Evolutionary conservation across 2,888 invertebrate genomes (phyloP).

Genomic region (Caenorhabditis sinica): DNA sequence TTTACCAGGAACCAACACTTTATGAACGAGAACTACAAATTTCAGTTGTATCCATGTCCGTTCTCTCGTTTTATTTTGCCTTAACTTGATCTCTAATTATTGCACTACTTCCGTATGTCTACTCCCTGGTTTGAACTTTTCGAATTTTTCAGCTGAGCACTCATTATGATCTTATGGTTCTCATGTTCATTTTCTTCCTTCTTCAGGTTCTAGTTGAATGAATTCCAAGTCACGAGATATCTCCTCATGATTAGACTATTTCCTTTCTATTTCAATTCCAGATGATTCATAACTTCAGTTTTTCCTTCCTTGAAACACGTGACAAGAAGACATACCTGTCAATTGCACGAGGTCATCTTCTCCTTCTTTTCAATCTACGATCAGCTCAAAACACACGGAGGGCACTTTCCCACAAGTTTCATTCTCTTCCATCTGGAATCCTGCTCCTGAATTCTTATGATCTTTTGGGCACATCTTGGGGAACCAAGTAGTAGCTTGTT

Average conservation of each 20-base stretch:
- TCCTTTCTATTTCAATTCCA: not conserved
- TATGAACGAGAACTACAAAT: not conserved
- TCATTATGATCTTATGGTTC: too few relatives aligned
- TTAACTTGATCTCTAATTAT: not conserved
- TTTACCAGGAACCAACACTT: too few relatives aligned
- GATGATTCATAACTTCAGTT: constrained; percentile 2
- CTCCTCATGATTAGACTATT: not conserved
- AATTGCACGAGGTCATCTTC: not conserved
- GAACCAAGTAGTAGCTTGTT: not conserved
- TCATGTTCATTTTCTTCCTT: not conserved
- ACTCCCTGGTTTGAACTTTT: not conserved
- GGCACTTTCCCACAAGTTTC: not conserved
- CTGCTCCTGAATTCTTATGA: not conserved
- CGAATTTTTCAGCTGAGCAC: not conserved
- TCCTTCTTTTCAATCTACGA: not conserved
- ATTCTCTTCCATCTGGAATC: not conserved
- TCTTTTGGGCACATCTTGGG: constrained; percentile 7
- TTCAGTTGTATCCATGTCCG: not conserved
- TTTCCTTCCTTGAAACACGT: not conserved
- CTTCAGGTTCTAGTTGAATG: constrained; percentile 3
- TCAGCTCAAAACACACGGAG: constrained; percentile 18
- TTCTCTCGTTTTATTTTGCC: not conserved
- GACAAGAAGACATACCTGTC: not conserved
- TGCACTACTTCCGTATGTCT: not conserved
- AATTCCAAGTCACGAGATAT: constrained; percentile 7